Evolutionary conservation across 2,113 vertebrate species (phyloP).

Genomic region (Semnornis frantzii): DNA sequence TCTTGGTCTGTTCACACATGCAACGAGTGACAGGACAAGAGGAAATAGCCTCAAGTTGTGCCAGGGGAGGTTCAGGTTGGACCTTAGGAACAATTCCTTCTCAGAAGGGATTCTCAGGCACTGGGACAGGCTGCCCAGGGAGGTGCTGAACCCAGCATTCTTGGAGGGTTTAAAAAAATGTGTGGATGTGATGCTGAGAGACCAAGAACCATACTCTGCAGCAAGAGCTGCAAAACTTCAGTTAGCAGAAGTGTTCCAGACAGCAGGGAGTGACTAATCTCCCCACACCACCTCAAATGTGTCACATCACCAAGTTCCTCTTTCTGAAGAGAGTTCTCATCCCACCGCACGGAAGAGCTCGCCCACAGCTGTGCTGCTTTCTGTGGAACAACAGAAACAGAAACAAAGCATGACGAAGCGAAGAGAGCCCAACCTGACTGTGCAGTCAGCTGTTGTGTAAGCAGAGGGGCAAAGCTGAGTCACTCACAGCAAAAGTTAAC

Average conservation of each 20-base stretch:
- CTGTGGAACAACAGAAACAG: conserved; percentile 7
- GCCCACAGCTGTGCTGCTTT: background rate
- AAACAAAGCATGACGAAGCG: conserved; percentile 8
- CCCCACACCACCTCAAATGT: background rate
- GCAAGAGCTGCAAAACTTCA: background rate
- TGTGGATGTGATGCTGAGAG: too few relatives aligned
- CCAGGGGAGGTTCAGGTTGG: too few relatives aligned
- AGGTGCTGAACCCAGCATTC: too few relatives aligned
- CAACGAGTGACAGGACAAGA: too few relatives aligned
- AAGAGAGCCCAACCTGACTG: background rate
- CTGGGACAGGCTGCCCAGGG: too few relatives aligned
- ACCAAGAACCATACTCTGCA: background rate
- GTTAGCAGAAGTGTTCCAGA: conserved; percentile 27
- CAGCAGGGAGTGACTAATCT: conserved; percentile 38
- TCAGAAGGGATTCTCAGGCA: too few relatives aligned
- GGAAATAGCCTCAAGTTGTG: too few relatives aligned
- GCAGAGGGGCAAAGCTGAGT: background rate
- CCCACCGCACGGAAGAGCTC: background rate
- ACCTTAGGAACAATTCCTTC: too few relatives aligned
- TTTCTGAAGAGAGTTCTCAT: conserved; percentile 24
- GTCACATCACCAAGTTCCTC: conserved; percentile 22
- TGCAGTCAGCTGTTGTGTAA: background rate
- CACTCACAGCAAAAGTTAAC: background rate
- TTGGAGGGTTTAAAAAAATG: too few relatives aligned
- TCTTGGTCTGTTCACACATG: too few relatives aligned